phyloP scores from a whole-genome alignment of 2,113 vertebrate genomes.

The Smithornis capensis region DNA sequence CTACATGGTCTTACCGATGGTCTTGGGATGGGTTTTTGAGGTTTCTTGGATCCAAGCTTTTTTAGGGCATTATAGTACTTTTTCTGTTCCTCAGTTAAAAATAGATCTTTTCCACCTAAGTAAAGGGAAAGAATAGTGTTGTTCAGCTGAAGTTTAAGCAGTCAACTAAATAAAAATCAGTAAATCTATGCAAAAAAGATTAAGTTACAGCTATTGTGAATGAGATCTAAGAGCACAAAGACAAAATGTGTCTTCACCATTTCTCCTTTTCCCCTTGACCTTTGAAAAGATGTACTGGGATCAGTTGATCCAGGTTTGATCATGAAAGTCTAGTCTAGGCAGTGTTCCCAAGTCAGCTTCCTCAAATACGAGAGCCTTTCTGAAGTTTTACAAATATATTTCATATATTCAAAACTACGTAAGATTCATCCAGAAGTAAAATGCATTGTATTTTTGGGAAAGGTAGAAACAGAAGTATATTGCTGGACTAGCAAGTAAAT shows the following conservation, averaged over 20 bases:
- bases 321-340: neutral
- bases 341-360: neutral
- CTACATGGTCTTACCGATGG: slow-evolving; percentile 79
- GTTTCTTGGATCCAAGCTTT: slow-evolving; percentile 94
- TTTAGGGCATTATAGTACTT: slow-evolving; percentile 98
- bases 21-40: slow-evolving; percentile 91
- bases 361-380: neutral
- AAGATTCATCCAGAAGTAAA: neutral
- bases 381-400: neutral
- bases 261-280: neutral
- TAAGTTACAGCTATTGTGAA: neutral
- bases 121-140: slow-evolving; percentile 63
- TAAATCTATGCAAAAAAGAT: neutral
- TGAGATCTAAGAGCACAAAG: neutral
- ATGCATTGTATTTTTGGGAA: neutral
- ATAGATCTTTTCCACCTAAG: slow-evolving; percentile 95
- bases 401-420: neutral
- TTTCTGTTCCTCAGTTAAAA: slow-evolving; percentile 97
- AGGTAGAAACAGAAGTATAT: neutral
- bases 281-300: neutral
- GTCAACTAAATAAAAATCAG: neutral
- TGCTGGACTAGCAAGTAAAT: neutral
- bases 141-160: slow-evolving; percentile 52
- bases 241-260: neutral
- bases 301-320: neutral